Base-by-base conservation (phyloP, 2,888 invertebrate genomes). In the Omphaloscelis lunosa region DNA sequence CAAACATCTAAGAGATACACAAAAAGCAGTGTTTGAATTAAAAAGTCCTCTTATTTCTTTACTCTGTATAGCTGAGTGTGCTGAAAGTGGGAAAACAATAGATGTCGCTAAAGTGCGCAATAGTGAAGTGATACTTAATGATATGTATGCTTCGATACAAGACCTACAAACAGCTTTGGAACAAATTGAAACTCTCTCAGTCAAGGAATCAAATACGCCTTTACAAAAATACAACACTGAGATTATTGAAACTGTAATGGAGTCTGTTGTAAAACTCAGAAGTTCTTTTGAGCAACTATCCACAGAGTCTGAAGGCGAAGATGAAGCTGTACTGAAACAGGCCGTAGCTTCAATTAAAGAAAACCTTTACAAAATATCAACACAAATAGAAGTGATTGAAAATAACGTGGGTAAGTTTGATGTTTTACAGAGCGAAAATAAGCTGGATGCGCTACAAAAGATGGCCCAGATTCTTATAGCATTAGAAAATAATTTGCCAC, bases 171-270 rank as follows among this genome's bases (percentile, higher is more conserved):
- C 92, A 67, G 95, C 95, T 77, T 90, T 97, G 76, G 95, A 97
- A 89, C 94, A 95, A 88, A 94, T 97, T 67, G 96, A 97, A 77
- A 95, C 96, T 75, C 94, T 97, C 0, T 95, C 97, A 11, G 93
- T 97, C 20, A 97, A 96, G 82, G 97, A 97, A 92, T 95, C 97
- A 0, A 91, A 81, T 20, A 90, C 91, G n/a, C 83, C 91, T 2
- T 84, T 96, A 62, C 88, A 93, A 62, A 95, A 95, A 80, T 95
- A 97, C 73, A 97, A 97, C 85, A 97, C 97, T 77, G 97, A 97
- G 75, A 96, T 98, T 53, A 96, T 98, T 75, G 97, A 98, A 89
- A 97, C 97, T 72, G 97, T 98, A 0, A 97, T 97, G 86, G 97
- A 97, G 27, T 97, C 98, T 0, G 95, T 98, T n/a, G 94, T 97